Conservation (phyloP, 2,113 vertebrate genomes). For the Gadus macrocephalus region DNA sequence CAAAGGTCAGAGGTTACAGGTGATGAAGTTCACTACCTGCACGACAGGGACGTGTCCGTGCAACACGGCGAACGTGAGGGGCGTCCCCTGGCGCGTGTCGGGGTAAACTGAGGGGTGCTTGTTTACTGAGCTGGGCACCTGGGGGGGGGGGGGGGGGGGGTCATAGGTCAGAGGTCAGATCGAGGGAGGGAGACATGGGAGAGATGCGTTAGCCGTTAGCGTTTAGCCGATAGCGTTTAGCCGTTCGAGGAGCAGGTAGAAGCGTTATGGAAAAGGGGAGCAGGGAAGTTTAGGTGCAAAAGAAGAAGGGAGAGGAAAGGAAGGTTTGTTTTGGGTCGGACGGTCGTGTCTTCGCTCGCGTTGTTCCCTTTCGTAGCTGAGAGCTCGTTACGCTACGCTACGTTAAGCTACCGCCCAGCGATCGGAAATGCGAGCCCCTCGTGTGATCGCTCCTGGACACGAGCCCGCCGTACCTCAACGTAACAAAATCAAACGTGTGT, state of each 20-base stretch:
- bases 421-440: too few relatives aligned
- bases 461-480: too few relatives aligned
- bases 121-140: conserved; percentile 98
- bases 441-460: too few relatives aligned
- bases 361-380: not conserved
- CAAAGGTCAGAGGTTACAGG: conserved; percentile 65
- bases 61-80: conserved; percentile 99
- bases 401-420: too few relatives aligned
- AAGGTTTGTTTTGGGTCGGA: too few relatives aligned
- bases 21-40: conserved; percentile 83
- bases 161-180: conserved; percentile 69
- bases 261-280: not conserved
- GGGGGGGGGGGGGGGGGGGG: conserved; percentile 63
- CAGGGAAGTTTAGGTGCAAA: conserved; percentile 1
- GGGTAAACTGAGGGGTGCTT: conserved; percentile 99
- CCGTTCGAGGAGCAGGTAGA: conserved; percentile 19
- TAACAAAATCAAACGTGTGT: too few relatives aligned
- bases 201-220: conserved; percentile 39
- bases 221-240: conserved; percentile 25
- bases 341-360: not conserved
- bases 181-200: conserved; percentile 55
- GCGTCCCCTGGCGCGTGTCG: conserved; percentile 98
- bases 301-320: not conserved
- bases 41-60: conserved; percentile 99
- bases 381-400: too few relatives aligned